phyloP scores from a whole-genome alignment of 2,888 invertebrate genomes.

The Agrotis puta region DNA sequence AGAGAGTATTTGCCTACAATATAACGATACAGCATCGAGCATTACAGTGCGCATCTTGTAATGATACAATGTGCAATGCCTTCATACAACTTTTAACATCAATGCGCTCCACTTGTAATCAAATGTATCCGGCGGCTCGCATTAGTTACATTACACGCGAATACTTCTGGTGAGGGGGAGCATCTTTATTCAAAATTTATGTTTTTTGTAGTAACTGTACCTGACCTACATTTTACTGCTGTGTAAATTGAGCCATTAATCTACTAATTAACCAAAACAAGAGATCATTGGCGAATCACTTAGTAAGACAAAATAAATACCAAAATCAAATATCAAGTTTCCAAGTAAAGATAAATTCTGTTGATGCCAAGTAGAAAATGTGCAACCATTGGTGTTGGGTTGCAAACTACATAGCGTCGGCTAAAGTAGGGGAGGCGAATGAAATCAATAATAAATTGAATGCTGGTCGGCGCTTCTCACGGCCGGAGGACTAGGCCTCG shows the following conservation, averaged over 20 bases:
- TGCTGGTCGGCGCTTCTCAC: slow-evolving; percentile 32
- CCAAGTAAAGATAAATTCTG: slow-evolving; percentile 6
- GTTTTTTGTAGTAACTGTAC: neutral
- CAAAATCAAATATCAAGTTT: slow-evolving; percentile 6
- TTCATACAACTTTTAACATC: too few relatives aligned
- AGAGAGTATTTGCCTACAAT: too few relatives aligned
- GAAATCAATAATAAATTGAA: slow-evolving; percentile 50
- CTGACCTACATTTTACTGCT: slow-evolving; percentile 6
- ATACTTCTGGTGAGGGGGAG: too few relatives aligned
- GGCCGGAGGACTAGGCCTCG: slow-evolving; percentile 24
- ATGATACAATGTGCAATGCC: too few relatives aligned
- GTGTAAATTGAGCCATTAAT: neutral
- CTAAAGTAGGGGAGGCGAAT: neutral
- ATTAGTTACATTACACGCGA: too few relatives aligned
- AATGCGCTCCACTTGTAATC: too few relatives aligned
- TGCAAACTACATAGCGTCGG: slow-evolving; percentile 20
- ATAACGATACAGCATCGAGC: too few relatives aligned
- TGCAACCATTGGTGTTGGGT: slow-evolving; percentile 29
- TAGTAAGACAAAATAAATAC: neutral
- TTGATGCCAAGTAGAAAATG: slow-evolving; percentile 19
- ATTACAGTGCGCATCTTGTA: too few relatives aligned
- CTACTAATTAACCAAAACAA: neutral
- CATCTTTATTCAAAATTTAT: too few relatives aligned
- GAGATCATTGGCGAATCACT: neutral
- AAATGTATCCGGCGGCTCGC: too few relatives aligned